These are phyloP conservation scores for Adrianichthys oophorus DNA, from an alignment of 2,797 vertebrate species.

Conservation along the genomic window DNA sequence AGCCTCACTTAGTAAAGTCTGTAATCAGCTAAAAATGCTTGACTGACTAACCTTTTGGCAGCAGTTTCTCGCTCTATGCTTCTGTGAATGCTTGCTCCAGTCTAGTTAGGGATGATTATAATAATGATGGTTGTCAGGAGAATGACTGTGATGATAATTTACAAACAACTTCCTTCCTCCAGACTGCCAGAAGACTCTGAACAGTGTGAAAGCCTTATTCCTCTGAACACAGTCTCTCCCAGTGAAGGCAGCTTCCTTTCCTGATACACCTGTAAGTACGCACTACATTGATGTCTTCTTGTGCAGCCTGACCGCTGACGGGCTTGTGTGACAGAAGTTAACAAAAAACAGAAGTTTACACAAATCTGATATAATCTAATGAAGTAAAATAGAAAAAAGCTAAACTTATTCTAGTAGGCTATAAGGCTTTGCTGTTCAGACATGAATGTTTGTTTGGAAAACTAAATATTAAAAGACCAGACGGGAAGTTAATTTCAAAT, in stretches of 20 bases:
- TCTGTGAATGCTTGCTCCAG: constrained; percentile 22
- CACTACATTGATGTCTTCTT: background rate
- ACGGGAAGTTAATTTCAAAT: no score
- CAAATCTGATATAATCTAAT: no score
- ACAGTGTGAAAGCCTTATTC: constrained; percentile 93
- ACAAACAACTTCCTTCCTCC: constrained; percentile 23
- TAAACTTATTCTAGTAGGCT: no score
- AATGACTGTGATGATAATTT: constrained; percentile 43
- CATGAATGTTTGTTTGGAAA: no score
- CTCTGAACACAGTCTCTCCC: constrained; percentile 84
- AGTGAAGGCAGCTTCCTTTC: constrained; percentile 79
- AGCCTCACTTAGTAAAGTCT: constrained; percentile 21
- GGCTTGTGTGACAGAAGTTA: no score
- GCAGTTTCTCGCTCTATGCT: constrained; percentile 21
- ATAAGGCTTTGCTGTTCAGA: no score
- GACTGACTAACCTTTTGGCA: constrained; percentile 23
- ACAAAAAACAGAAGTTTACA: no score
- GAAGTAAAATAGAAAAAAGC: no score
- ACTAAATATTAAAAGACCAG: no score
- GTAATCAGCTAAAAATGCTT: constrained; percentile 41
- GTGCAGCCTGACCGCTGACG: no score
- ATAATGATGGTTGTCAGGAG: constrained; percentile 31
- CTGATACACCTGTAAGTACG: constrained; percentile 64
- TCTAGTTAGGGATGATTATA: constrained; percentile 39
- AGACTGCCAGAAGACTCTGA: constrained; percentile 90